These are phyloP conservation scores for Drosophila littoralis DNA, from an alignment of 1,140 invertebrate species.

Conservation along the genomic window DNA sequence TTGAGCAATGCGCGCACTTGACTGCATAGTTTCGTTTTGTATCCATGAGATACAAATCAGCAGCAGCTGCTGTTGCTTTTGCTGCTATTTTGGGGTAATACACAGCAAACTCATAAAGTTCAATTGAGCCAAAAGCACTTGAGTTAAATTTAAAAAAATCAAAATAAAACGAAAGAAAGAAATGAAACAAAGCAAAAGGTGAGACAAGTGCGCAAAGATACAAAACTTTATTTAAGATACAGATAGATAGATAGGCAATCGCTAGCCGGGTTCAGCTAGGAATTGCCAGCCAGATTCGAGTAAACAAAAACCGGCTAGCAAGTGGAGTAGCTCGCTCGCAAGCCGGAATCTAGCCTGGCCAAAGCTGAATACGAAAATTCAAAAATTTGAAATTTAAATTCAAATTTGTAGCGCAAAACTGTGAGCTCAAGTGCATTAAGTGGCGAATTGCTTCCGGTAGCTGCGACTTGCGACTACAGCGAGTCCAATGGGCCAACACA, in stretches of 20 bases:
- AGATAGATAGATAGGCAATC: constrained; percentile 9
- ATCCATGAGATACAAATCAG: constrained; percentile 48
- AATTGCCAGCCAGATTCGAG: constrained; percentile 12
- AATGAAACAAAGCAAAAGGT: constrained; percentile 35
- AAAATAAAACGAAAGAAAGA: constrained; percentile 24
- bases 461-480: constrained; percentile 13
- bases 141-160: constrained; percentile 29
- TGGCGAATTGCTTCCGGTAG: constrained; percentile 64
- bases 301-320: constrained; percentile 21
- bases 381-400: constrained; percentile 58
- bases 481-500: constrained; percentile 37
- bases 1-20: constrained; percentile 72
- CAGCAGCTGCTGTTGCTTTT: constrained; percentile 21
- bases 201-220: constrained; percentile 41
- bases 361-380: constrained; percentile 26
- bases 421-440: constrained; percentile 54
- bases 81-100: constrained; percentile 43
- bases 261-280: constrained; percentile 21
- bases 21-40: constrained; percentile 62
- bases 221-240: constrained; percentile 17
- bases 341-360: constrained; percentile 46
- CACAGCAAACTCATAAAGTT: constrained; percentile 58
- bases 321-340: constrained; percentile 29
- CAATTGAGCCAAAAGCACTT: constrained; percentile 59
- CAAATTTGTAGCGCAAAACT: constrained; percentile 48